These are phyloP conservation scores for Diachasma alloeum DNA, from an alignment of 1,140 invertebrate species.

Conservation along the genomic window DNA sequence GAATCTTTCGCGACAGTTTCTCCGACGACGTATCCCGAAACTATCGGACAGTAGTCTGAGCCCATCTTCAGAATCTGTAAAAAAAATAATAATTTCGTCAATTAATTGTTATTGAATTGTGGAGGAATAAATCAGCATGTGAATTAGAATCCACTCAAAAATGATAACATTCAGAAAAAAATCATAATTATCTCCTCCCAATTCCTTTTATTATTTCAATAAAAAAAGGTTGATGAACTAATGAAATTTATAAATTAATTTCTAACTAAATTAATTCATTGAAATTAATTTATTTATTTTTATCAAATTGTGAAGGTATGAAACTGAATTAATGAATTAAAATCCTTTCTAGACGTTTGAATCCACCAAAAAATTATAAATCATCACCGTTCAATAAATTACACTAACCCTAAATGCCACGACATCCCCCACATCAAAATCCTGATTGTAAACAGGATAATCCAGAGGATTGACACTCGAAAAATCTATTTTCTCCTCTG, in stretches of 20 bases:
- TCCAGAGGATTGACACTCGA: slow-evolving; percentile 16
- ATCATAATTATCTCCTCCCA: too few relatives aligned
- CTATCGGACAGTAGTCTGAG: slow-evolving; percentile 42
- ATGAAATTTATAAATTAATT: too few relatives aligned
- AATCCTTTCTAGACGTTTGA: not conserved
- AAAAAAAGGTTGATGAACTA: too few relatives aligned
- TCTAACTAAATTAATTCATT: too few relatives aligned
- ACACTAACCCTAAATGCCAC: slow-evolving; percentile 48
- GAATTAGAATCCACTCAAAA: too few relatives aligned
- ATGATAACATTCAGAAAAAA: too few relatives aligned
- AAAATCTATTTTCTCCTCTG: not conserved
- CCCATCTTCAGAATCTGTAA: slow-evolving; percentile 46
- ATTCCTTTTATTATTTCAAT: too few relatives aligned
- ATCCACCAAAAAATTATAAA: not conserved
- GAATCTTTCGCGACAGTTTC: slow-evolving; percentile 24
- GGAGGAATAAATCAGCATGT: too few relatives aligned
- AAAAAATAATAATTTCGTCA: not conserved
- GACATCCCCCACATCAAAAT: slow-evolving; percentile 33
- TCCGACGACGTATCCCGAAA: slow-evolving; percentile 45
- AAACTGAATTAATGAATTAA: too few relatives aligned
- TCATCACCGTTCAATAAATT: not conserved
- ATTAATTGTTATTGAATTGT: too few relatives aligned
- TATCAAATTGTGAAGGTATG: too few relatives aligned
- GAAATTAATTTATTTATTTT: too few relatives aligned
- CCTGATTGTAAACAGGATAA: slow-evolving; percentile 20